Base-by-base conservation (phyloP, 1,140 invertebrate genomes). In the Melipona quadrifasciata region DNA sequence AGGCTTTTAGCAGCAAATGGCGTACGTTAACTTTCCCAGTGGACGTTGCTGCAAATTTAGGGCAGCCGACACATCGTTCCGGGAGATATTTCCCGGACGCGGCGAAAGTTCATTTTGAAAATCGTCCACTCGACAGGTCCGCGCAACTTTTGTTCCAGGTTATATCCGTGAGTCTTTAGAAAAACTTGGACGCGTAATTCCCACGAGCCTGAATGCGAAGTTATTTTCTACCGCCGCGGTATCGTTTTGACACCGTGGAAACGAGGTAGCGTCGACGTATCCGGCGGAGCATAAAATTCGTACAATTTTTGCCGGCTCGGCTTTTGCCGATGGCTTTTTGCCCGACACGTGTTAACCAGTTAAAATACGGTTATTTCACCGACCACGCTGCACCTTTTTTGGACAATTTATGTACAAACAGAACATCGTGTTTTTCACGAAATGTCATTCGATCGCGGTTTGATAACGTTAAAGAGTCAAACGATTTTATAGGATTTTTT, bases 1-100 rank as follows among this genome's bases (percentile, higher is more conserved):
- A 82, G 73, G 90, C 88, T 91, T 92, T 91, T 90, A 90, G 85
- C 90, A 71, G 65, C 57, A 72, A 89, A 91, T 87, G 85, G 89
- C 72, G 86, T 87, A 82, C 89, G 87, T 90, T 91, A 90, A 87
- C 81, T 87, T 83, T 71, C 70, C 61, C 61, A 68, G 77, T 84
- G 68, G 85, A 86, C 76, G 85, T 87, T 90, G 81, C 67, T 70
- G 68, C 1, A 51, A 68, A 73, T 70, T 88, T 83, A 79, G 78
- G 34, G 67, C 76, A 51, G 27, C 71, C 71, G 4, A 17, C 27
- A 53, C 34, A 55, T 14, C 19, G 14, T 58, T 16, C 53, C 39
- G 6, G 2, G 51, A n/a, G 58, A 47, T 47, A 71, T 70, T 80
- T 70, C 24, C 19, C 53, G 39, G 39, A 67, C 76, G 2, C 24